Conservation (phyloP, 2,888 invertebrate species). For the Dugesia japonica region DNA sequence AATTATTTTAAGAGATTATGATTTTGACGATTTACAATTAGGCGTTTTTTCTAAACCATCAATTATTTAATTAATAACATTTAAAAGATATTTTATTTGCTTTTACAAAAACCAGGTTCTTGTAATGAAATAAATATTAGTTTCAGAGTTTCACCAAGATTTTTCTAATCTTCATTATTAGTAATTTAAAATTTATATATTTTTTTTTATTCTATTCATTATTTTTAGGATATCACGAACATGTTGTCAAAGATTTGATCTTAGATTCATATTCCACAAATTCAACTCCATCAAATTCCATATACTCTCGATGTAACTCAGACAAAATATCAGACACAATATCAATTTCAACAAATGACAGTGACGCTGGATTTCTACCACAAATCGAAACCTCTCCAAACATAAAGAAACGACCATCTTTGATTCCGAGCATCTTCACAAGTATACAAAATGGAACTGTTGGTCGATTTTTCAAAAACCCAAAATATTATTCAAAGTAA, state of each 20-base stretch:
- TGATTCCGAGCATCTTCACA: background rate
- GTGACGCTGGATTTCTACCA: background rate
- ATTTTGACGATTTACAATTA: too few relatives aligned
- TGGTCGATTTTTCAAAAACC: slow-evolving; percentile 9
- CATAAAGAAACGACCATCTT: background rate
- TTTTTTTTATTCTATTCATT: too few relatives aligned
- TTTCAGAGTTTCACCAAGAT: too few relatives aligned
- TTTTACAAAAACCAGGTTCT: too few relatives aligned
- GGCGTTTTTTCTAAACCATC: too few relatives aligned
- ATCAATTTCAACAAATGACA: background rate
- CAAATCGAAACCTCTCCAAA: background rate
- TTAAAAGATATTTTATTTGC: too few relatives aligned
- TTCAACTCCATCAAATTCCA: background rate
- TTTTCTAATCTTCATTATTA: too few relatives aligned
- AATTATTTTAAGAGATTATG: too few relatives aligned
- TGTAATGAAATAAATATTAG: too few relatives aligned
- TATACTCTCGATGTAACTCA: background rate
- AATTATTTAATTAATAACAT: too few relatives aligned
- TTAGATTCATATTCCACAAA: background rate
- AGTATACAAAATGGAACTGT: background rate
- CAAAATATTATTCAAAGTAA: slow-evolving; percentile 1
- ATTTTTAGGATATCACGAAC: background rate
- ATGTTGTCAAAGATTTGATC: background rate
- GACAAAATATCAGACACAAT: background rate
- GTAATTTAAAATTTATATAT: too few relatives aligned